Conservation (phyloP, 2,888 invertebrate species). For the Byasa hedistus region DNA sequence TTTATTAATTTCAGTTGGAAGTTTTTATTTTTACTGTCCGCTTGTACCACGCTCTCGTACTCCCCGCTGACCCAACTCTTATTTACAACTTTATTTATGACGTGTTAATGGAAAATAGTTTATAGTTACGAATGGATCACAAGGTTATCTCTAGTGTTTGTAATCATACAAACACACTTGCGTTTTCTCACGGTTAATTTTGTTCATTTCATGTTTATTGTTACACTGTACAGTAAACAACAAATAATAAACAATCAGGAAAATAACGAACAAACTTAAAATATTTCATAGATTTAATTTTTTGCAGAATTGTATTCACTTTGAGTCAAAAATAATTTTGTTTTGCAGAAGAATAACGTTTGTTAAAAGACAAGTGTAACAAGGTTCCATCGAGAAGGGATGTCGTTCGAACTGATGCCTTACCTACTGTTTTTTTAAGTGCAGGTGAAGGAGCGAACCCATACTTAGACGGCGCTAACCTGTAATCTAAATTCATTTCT, state of each 20-base stretch:
- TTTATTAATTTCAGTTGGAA: constrained; percentile 59
- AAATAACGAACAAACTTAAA: no score
- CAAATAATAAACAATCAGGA: no score
- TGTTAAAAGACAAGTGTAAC: constrained; percentile 1
- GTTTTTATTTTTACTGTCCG: constrained; percentile 55
- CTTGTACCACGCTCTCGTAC: constrained; percentile 38
- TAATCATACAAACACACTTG: constrained; percentile 11
- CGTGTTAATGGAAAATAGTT: constrained; percentile 29
- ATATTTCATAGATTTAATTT: no score
- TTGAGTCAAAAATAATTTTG: no score
- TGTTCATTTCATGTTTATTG: neutral
- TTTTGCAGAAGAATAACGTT: no score
- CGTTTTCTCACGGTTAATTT: neutral
- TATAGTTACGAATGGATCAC: constrained; percentile 6
- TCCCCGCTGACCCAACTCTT: constrained; percentile 32
- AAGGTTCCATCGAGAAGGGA: constrained; percentile 29
- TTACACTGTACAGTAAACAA: no score
- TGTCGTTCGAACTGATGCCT: constrained; percentile 24
- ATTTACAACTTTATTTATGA: constrained; percentile 30
- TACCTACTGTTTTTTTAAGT: constrained; percentile 57
- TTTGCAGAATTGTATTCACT: no score
- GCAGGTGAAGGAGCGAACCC: constrained; percentile 74
- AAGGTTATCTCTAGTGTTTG: constrained; percentile 7
- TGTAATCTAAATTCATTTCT: constrained; percentile 81
- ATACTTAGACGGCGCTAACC: constrained; percentile 79